Evolutionary conservation across 2,113 vertebrate species (phyloP).

Genomic region (Paralichthys olivaceus): DNA sequence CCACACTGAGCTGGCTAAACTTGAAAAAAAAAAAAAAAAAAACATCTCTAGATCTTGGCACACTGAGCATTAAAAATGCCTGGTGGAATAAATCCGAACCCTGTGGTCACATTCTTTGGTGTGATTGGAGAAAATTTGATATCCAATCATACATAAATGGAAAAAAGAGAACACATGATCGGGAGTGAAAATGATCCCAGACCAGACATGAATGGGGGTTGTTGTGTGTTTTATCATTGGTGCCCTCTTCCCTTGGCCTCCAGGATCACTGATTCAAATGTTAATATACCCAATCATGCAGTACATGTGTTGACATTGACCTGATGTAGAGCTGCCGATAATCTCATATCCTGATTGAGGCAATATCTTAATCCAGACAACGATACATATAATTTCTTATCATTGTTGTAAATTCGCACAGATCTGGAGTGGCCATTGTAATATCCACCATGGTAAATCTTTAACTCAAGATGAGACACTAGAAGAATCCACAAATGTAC

Average conservation of each 20-base stretch:
- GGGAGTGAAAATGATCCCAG: neutral
- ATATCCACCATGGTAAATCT: too few species aligned
- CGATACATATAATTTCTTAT: too few species aligned
- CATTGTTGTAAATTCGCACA: too few species aligned
- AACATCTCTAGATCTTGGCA: neutral
- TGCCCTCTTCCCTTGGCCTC: neutral
- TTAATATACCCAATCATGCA: neutral
- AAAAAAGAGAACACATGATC: neutral
- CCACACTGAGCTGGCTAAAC: conserved; percentile 5
- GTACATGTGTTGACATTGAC: neutral
- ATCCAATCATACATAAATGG: neutral
- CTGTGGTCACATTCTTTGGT: neutral
- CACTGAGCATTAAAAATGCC: neutral
- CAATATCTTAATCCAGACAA: too few species aligned
- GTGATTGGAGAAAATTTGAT: neutral
- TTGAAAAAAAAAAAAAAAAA: neutral
- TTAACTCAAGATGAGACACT: too few species aligned
- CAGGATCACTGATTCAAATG: neutral
- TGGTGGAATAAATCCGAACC: neutral
- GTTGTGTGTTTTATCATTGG: neutral
- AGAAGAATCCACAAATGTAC: too few species aligned
- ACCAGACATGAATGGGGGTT: neutral
- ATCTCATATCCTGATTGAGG: too few species aligned
- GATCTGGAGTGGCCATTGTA: too few species aligned
- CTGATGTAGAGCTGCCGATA: neutral